Base-by-base conservation (phyloP, 1,140 invertebrate species). In the Hylyphantes graminicola region DNA sequence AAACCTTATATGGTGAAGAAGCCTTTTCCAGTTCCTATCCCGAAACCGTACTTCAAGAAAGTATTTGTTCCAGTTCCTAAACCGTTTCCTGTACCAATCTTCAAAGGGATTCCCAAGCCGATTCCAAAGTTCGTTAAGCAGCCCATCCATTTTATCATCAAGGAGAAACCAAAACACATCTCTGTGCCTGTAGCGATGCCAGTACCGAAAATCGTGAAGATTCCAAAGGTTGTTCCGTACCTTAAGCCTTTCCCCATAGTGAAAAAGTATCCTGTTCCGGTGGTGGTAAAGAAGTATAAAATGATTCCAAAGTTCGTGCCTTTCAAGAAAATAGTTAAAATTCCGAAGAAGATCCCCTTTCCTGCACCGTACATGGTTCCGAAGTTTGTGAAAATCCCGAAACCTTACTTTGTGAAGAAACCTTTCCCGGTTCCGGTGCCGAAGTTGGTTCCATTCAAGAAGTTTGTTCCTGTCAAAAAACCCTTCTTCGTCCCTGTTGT, bases 121-220 rank as follows among this genome's bases (percentile, higher is more conserved):
- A 21, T 85, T 51, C 73, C 74, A 21, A 85, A 85, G 48, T 70
- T 77, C 53, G 82, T 85, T 0, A 76, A 76, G 55, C 82, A 85
- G n/a, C 73, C 73, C 7, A 72, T 85, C n/a, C 82, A 85, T 19
- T 54, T 85, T 7, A 17, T 85, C 12, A 21, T 85, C 0, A 76
- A 77, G n/a, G 82, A 85, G n/a, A 85, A 67, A 17, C 74, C 73
- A 12, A 68, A 59, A 15, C 21, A 17, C 12, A 21, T 85, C 21
- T 17, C 64, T 4, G 82, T 85, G 11, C 82, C 82, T 7, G n/a
- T 67, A 61, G 9, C 53, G 0, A 55, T 85, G 11, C 64, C 73
- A 53, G 65, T 85, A 19, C 82, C 82, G 6, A 85, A 70, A 70
- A 53, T 85, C 6, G 65, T 85, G 4, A 85, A 85, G 63, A 85